Percentiles rank a stretch among this genome's conserved stretches.
Evolutionary conservation across 2,113 vertebrate genomes (phyloP).

Genomic region (Pontoporia blainvillei): DNA sequence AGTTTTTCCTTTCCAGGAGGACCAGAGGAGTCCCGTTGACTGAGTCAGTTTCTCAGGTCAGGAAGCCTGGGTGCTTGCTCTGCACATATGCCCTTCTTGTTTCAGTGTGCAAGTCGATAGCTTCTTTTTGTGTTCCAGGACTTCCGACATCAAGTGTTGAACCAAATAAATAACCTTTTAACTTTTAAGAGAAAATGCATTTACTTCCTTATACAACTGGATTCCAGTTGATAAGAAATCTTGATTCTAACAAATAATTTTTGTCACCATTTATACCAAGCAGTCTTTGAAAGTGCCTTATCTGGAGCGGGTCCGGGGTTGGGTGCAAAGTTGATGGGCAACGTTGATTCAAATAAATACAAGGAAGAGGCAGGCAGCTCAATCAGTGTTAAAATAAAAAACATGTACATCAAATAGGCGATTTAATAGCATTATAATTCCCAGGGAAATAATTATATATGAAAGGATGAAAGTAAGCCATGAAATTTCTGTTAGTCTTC

Average conservation of each 20-base stretch:
- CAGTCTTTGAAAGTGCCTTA: conserved; percentile 1
- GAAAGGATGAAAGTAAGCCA: neutral
- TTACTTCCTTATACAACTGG: conserved; percentile 14
- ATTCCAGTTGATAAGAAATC: conserved; percentile 32
- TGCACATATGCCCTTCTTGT: neutral
- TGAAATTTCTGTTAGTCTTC: conserved; percentile 3
- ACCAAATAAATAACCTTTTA: conserved; percentile 42
- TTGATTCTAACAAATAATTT: conserved; percentile 42
- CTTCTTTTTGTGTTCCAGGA: neutral
- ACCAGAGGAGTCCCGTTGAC: neutral
- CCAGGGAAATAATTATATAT: conserved; percentile 34
- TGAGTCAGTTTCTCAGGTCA: neutral
- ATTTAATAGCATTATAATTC: conserved; percentile 29
- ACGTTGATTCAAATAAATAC: conserved; percentile 21
- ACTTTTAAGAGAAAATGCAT: conserved; percentile 45
- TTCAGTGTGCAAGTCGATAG: neutral
- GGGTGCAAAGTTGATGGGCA: neutral
- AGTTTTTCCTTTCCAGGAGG: neutral
- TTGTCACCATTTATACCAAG: conserved; percentile 16
- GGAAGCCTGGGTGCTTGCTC: neutral
- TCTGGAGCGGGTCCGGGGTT: neutral
- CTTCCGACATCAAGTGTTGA: conserved; percentile 3
- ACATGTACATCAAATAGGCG: neutral
- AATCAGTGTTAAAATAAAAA: conserved; percentile 16
- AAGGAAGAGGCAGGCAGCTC: neutral